These are phyloP conservation scores for Torymus aiolomorphi DNA, from an alignment of 2,888 invertebrate genomes.

Conservation along the genomic window DNA sequence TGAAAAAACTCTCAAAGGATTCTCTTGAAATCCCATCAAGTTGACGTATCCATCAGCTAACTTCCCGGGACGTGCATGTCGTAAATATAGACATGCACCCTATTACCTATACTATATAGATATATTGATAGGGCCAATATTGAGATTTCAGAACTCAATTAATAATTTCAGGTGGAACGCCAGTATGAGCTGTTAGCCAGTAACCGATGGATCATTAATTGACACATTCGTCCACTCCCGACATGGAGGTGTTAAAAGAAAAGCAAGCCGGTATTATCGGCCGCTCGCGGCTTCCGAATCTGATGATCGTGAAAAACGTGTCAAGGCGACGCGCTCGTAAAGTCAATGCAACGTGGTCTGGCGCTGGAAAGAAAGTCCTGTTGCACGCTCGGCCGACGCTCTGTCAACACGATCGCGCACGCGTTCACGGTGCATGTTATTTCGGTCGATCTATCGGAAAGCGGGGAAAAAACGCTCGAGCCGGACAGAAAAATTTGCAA, in stretches of 20 bases:
- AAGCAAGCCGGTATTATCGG: neutral
- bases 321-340: slow-evolving; percentile 35
- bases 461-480: neutral
- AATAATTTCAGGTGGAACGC: too few species aligned
- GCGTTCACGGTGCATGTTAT: slow-evolving; percentile 17
- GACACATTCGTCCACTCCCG: too few species aligned
- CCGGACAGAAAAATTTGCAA: slow-evolving; percentile 28
- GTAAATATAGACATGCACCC: neutral
- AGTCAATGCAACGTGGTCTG: slow-evolving; percentile 24
- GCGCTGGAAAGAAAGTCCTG: slow-evolving; percentile 32
- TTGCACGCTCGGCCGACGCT: neutral
- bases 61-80: too few species aligned
- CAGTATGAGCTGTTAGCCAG: too few species aligned
- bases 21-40: too few species aligned
- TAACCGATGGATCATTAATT: too few species aligned
- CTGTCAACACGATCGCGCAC: too few species aligned
- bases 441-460: slow-evolving; percentile 33
- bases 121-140: neutral
- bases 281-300: slow-evolving; percentile 24
- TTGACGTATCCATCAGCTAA: too few species aligned
- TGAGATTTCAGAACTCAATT: neutral
- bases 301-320: slow-evolving; percentile 40
- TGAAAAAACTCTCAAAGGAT: too few species aligned
- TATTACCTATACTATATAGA: slow-evolving; percentile 2
- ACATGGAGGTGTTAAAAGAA: too few species aligned